These are phyloP conservation scores for Coregonus clupeaformis DNA, from an alignment of 2,113 vertebrate species.

Conservation along the genomic window DNA sequence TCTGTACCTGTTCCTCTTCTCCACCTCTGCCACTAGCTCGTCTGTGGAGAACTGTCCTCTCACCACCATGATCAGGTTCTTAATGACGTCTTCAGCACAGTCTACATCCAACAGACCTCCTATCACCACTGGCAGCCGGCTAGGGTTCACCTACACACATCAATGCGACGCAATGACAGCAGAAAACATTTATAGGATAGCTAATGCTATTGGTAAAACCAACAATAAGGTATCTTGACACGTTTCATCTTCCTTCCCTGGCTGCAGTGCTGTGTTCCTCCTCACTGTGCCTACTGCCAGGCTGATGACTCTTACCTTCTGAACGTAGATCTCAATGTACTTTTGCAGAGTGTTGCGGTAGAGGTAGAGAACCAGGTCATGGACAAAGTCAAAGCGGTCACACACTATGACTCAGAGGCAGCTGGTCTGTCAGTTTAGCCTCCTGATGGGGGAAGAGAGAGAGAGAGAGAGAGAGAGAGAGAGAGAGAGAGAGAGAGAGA, in stretches of 20 bases:
- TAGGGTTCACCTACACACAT: conserved; percentile 84
- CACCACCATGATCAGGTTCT: conserved; percentile 89
- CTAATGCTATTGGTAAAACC: background rate
- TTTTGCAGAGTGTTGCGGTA: conserved; percentile 93
- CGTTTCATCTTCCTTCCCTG: too few species aligned
- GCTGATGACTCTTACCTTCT: conserved; percentile 78
- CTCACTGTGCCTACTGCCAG: background rate
- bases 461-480: background rate
- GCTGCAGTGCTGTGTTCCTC: too few species aligned
- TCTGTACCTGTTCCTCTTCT: conserved; percentile 88
- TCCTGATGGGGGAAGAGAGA: conserved; percentile 72
- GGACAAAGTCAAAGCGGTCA: conserved; percentile 91
- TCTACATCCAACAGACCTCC: conserved; percentile 92
- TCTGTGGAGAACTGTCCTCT: conserved; percentile 92
- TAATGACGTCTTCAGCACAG: conserved; percentile 92
- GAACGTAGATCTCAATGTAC: conserved; percentile 93
- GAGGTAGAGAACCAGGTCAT: conserved; percentile 89
- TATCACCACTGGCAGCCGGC: conserved; percentile 87
- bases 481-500: background rate
- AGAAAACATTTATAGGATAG: background rate
- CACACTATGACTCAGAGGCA: conserved; percentile 93
- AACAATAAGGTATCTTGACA: background rate
- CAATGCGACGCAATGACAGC: too few species aligned
- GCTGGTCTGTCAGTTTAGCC: conserved; percentile 91
- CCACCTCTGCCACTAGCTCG: conserved; percentile 90